Evolutionary conservation across 2,888 invertebrate genomes (phyloP).

Genomic region (Pseudoips prasinana): DNA sequence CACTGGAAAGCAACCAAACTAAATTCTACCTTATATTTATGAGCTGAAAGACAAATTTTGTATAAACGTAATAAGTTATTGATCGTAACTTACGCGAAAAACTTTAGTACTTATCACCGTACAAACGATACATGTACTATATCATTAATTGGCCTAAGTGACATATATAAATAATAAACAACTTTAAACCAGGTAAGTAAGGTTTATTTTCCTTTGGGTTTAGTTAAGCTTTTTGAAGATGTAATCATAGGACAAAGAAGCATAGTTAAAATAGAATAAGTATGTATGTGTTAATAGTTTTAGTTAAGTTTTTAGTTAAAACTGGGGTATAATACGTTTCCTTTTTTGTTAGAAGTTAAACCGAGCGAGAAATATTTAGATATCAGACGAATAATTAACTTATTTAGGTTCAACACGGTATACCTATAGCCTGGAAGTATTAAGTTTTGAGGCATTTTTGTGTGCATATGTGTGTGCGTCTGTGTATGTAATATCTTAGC

Average conservation of each 20-base stretch:
- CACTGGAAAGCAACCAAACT: conserved; percentile 27
- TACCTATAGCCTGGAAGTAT: too few relatives aligned
- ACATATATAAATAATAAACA: conserved; percentile 23
- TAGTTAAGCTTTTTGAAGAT: conserved; percentile 12
- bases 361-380: conserved; percentile 15
- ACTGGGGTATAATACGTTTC: neutral
- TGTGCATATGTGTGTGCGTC: too few relatives aligned
- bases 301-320: neutral
- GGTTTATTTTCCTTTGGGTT: conserved; percentile 10
- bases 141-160: conserved; percentile 60
- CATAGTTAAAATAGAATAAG: conserved; percentile 13
- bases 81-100: conserved; percentile 76
- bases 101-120: conserved; percentile 71
- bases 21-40: conserved; percentile 26
- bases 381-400: neutral
- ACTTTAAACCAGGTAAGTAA: conserved; percentile 13
- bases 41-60: conserved; percentile 13
- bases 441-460: too few relatives aligned
- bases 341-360: conserved; percentile 19
- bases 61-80: conserved; percentile 50
- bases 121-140: conserved; percentile 62
- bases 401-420: too few relatives aligned
- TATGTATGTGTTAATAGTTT: neutral
- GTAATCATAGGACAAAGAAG: conserved; percentile 31
- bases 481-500: too few relatives aligned